Base-by-base conservation (phyloP, 1,140 invertebrate genomes). In the Cephus cinctus region DNA sequence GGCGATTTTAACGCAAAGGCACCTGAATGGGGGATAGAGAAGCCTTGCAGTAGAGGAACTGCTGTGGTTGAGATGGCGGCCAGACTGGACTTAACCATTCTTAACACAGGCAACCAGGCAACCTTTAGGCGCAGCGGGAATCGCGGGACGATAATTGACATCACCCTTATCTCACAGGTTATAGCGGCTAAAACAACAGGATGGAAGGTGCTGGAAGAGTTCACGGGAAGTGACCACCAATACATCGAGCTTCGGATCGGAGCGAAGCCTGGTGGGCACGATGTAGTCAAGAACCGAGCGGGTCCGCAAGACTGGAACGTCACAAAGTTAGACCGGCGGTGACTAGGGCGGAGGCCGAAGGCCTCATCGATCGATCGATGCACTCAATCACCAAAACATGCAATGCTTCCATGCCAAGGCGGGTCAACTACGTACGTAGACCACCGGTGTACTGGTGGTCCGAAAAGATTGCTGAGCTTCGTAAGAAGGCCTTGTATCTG, bases 401-500 rank as follows among this genome's bases (percentile, higher is more conserved):
- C 31, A 36, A 34, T 20, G 19, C 40, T 3, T 27, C 44, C 2
- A 51, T 25, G 4, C 25, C 35, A 0, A 47, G 31, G 27, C 36
- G 30, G 18, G 22, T 19, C 14, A 12, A 30, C n/a, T n/a, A n/a
- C n/a, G n/a, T n/a, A n/a, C n/a, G n/a, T n/a, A n/a, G n/a, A n/a
- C n/a, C n/a, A n/a, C 15, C 50, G 2, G 52, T 52, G 3, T 61
- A 71, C 47, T 71, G 69, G 63, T 69, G 63, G 61, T 61, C 56
- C 4, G 41, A 52, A 1, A 48, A 69, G 5, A 63, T 68, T 2
- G 58, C 56, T 0, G 48, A 56, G 11, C 36, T 66, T 0, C 54
- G 64, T 6, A 31, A 18, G 5, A 31, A 21, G 1, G 70, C 63
- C 36, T 12, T 65, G 5, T 9, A 25, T 0, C 35, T 50, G 4